These are phyloP conservation scores for Norana najaformis DNA, from an alignment of 2,888 invertebrate species.

Conservation along the genomic window DNA sequence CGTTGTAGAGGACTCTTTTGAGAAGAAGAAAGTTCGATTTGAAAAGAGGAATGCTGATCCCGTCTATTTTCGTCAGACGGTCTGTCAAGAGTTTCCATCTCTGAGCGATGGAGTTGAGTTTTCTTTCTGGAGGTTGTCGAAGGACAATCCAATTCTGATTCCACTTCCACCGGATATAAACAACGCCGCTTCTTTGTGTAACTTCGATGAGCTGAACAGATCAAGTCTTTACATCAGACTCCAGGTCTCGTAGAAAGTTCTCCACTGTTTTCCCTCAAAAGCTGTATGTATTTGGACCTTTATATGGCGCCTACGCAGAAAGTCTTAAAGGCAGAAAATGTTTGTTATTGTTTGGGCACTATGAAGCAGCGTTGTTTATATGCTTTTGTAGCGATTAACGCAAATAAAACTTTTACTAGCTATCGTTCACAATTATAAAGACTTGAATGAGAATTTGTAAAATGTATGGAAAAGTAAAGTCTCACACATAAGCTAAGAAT, in stretches of 20 bases:
- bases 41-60: conserved; percentile 14
- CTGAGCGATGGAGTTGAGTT: not conserved
- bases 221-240: not conserved
- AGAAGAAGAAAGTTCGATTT: conserved; percentile 17
- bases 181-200: not conserved
- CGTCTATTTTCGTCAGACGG: not conserved
- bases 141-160: not conserved
- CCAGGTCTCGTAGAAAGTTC: not conserved
- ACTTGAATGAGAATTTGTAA: not conserved
- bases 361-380: not conserved
- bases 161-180: not conserved
- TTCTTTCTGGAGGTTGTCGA: conserved; percentile 15
- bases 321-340: too few species aligned
- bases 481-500: too few species aligned
- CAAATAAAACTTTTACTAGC: too few species aligned
- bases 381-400: too few species aligned
- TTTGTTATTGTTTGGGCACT: not conserved
- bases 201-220: not conserved
- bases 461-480: too few species aligned
- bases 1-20: not conserved
- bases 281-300: not conserved
- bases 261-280: not conserved
- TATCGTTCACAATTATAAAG: too few species aligned
- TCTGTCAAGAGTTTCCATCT: not conserved
- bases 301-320: too few species aligned